These are phyloP conservation scores for Mya arenaria DNA, from an alignment of 1,140 invertebrate genomes.

Conservation along the genomic window DNA sequence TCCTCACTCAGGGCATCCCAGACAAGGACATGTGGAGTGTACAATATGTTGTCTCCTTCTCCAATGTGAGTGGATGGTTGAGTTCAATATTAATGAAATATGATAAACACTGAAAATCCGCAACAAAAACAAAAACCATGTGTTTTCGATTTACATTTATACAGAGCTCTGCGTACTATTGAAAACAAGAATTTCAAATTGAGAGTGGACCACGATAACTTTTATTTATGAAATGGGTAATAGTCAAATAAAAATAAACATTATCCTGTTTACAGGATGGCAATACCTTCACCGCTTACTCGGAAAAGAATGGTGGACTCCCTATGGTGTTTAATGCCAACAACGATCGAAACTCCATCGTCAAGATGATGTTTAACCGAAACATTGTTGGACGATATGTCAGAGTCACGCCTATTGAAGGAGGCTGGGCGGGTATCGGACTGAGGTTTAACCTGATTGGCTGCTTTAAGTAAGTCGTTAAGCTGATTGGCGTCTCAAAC, in stretches of 20 bases:
- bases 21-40: slow-evolving; percentile 74
- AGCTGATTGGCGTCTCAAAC: too few species aligned
- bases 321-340: slow-evolving; percentile 56
- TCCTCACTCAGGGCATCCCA: slow-evolving; percentile 78
- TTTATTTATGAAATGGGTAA: too few species aligned
- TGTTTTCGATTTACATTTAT: too few species aligned
- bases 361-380: slow-evolving; percentile 61
- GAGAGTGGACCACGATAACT: too few species aligned
- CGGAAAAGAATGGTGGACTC: background rate
- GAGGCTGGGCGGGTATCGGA: slow-evolving; percentile 55
- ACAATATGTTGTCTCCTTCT: slow-evolving; percentile 73
- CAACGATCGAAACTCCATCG: slow-evolving; percentile 50
- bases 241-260: too few species aligned
- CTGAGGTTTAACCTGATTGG: slow-evolving; percentile 63
- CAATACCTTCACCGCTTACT: slow-evolving; percentile 58
- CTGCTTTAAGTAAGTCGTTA: slow-evolving; percentile 54
- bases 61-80: too few species aligned
- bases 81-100: too few species aligned
- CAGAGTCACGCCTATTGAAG: slow-evolving; percentile 51
- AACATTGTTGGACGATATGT: slow-evolving; percentile 62
- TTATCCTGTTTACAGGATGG: too few species aligned
- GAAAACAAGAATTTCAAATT: too few species aligned
- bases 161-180: too few species aligned
- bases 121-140: too few species aligned
- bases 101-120: too few species aligned